phyloP scores from a whole-genome alignment of 2,797 vertebrate genomes.

The Chrosomus eos region DNA sequence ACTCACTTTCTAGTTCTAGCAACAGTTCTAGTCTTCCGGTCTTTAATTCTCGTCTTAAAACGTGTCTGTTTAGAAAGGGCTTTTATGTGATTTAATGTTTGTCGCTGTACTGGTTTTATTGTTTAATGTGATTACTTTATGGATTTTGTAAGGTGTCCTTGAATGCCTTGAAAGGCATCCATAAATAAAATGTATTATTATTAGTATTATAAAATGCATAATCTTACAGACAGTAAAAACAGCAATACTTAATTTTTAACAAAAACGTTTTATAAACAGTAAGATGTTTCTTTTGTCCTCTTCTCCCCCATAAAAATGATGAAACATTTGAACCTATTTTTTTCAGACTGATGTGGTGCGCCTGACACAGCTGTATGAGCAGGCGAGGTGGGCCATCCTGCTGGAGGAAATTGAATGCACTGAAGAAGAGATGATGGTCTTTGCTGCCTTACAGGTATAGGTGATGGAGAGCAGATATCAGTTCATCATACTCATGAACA shows the following conservation, averaged over 20 bases:
- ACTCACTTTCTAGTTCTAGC: too few relatives aligned
- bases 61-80: too few relatives aligned
- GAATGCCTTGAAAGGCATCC: too few relatives aligned
- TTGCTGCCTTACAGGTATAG: constrained; percentile 80
- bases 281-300: neutral
- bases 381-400: constrained; percentile 81
- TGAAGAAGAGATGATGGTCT: constrained; percentile 84
- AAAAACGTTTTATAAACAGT: neutral
- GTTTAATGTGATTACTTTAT: too few relatives aligned
- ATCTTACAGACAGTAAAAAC: neutral
- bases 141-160: too few relatives aligned
- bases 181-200: too few relatives aligned
- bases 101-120: too few relatives aligned
- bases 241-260: neutral
- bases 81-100: too few relatives aligned
- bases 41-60: too few relatives aligned
- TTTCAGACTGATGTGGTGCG: constrained; percentile 75
- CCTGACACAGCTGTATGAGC: constrained; percentile 82
- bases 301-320: neutral
- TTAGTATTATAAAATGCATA: neutral
- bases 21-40: too few relatives aligned
- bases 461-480: neutral
- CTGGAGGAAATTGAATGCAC: constrained; percentile 81
- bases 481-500: neutral
- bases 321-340: neutral